Percentiles rank a stretch among this genome's conserved stretches.
phyloP scores from a whole-genome alignment of 2,888 invertebrate species.

The Nephrotoma guestfalica region DNA sequence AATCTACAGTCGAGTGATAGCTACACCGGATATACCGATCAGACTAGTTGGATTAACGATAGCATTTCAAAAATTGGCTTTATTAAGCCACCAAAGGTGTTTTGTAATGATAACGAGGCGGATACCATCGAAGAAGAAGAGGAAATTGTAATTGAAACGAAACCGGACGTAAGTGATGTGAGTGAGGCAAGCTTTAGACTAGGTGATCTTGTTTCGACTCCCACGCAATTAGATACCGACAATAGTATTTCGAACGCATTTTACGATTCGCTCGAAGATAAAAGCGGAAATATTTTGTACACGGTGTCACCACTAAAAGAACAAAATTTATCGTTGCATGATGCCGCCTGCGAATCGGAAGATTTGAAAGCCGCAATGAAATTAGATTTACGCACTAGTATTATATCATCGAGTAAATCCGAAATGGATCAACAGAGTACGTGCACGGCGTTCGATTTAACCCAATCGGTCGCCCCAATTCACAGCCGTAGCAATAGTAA shows the following conservation, averaged over 20 bases:
- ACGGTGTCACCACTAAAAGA: conserved; percentile 15
- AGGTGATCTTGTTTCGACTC: neutral
- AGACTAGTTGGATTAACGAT: conserved; percentile 21
- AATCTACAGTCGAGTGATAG: conserved; percentile 43
- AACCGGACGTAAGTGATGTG: neutral
- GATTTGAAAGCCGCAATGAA: conserved; percentile 12
- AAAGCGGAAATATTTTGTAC: neutral
- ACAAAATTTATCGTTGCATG: conserved; percentile 15
- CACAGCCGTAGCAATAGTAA: conserved; percentile 43
- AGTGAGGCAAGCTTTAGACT: neutral
- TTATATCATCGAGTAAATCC: conserved; percentile 17
- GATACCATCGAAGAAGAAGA: conserved; percentile 23
- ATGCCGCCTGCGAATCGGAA: conserved; percentile 15
- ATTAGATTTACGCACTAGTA: conserved; percentile 15
- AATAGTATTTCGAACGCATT: conserved; percentile 1
- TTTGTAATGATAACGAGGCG: conserved; percentile 27
- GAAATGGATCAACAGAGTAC: conserved; percentile 16
- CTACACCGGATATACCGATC: conserved; percentile 19
- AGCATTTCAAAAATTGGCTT: conserved; percentile 18
- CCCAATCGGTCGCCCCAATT: conserved; percentile 30
- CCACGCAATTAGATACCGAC: neutral
- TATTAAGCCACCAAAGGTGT: conserved; percentile 30
- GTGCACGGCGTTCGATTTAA: conserved; percentile 17
- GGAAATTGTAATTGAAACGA: neutral
- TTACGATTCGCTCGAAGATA: conserved; percentile 6